Conservation (phyloP, 2,888 invertebrate species). For the Melolontha melolontha region DNA sequence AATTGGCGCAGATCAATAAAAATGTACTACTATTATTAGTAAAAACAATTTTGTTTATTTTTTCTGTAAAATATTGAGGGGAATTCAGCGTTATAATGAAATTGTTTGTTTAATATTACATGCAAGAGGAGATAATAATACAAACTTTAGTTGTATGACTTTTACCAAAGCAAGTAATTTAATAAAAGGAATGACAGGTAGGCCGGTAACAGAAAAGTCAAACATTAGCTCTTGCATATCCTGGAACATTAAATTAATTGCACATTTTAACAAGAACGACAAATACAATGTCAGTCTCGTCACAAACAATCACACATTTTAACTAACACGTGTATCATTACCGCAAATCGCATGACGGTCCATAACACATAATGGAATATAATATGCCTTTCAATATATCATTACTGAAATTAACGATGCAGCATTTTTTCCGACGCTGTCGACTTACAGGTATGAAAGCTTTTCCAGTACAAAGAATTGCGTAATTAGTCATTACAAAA, state of each 20-base stretch:
- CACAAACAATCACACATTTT: slow-evolving; percentile 38
- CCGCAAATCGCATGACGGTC: slow-evolving; percentile 36
- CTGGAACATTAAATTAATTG: slow-evolving; percentile 34
- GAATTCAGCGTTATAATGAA: no score
- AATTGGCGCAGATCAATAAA: no score
- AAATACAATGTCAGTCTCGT: slow-evolving; percentile 28
- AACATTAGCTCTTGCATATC: slow-evolving; percentile 18
- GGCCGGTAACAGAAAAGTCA: slow-evolving; percentile 16
- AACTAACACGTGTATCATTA: slow-evolving; percentile 32
- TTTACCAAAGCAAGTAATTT: no score
- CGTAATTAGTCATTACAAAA: slow-evolving; percentile 46
- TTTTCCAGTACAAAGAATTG: slow-evolving; percentile 39
- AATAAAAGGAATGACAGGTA: no score
- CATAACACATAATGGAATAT: slow-evolving; percentile 35
- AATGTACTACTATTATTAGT: no score
- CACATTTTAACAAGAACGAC: slow-evolving; percentile 23
- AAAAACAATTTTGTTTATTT: no score
- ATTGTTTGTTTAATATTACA: no score
- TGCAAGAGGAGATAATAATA: no score
- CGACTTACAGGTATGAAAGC: slow-evolving; percentile 34
- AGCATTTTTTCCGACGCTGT: slow-evolving; percentile 42
- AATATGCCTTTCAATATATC: slow-evolving; percentile 41
- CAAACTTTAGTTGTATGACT: no score
- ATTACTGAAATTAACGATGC: slow-evolving; percentile 50
- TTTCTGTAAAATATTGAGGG: no score